Evolutionary conservation across 2,888 invertebrate species (phyloP).

Genomic region (Brachyptera risi): DNA sequence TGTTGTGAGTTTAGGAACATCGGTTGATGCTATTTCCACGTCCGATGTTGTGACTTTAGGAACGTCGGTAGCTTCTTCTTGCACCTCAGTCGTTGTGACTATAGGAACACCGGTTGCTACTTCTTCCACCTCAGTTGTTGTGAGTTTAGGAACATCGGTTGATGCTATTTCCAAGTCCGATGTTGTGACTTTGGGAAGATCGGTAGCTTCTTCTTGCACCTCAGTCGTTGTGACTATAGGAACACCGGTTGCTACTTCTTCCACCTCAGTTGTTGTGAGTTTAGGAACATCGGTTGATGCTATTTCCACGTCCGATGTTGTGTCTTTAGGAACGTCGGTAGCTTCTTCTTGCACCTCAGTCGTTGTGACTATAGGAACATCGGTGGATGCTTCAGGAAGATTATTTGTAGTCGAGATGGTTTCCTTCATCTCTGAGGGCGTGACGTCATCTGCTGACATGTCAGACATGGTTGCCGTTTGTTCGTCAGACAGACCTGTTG

Average conservation of each 20-base stretch:
- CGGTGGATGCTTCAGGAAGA: too few species aligned
- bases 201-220: background rate
- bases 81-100: too few species aligned
- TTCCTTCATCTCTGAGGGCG: too few species aligned
- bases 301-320: too few species aligned
- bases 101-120: too few species aligned
- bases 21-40: background rate
- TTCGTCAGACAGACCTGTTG: background rate
- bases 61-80: background rate
- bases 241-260: background rate
- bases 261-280: too few species aligned
- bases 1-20: background rate
- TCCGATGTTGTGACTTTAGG: conserved; percentile 13
- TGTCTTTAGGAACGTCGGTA: background rate
- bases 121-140: too few species aligned
- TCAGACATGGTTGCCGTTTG: background rate
- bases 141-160: background rate
- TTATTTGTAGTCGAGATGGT: too few species aligned
- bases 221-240: conserved; percentile 13
- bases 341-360: background rate
- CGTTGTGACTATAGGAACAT: background rate
- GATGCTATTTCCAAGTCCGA: background rate
- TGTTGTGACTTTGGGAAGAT: background rate
- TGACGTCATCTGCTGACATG: too few species aligned
- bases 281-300: too few species aligned